Evolutionary conservation across 2,797 vertebrate genomes (phyloP).

Genomic region (Siniperca scherzeri): DNA sequence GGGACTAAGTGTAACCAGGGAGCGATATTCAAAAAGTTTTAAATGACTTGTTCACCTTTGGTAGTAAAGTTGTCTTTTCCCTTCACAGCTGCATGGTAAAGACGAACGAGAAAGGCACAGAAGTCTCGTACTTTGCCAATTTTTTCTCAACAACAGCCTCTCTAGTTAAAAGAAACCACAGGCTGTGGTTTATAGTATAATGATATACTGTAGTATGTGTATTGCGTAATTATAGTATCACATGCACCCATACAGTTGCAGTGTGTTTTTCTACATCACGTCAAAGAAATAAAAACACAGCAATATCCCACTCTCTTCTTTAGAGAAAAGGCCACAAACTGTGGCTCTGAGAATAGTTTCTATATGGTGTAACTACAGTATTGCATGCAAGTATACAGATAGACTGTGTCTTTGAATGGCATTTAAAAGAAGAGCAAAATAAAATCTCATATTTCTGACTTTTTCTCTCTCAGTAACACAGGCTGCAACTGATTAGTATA

Average conservation of each 20-base stretch:
- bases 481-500: slow-evolving; percentile 48
- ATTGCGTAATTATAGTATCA: slow-evolving; percentile 68
- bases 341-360: slow-evolving; percentile 41
- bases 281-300: slow-evolving; percentile 45
- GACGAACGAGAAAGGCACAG: not conserved
- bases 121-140: not conserved
- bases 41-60: not conserved
- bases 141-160: slow-evolving; percentile 34
- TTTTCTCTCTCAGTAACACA: slow-evolving; percentile 14
- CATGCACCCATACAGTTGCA: slow-evolving; percentile 47
- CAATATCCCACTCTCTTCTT: slow-evolving; percentile 9
- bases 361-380: slow-evolving; percentile 21
- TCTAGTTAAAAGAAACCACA: slow-evolving; percentile 51
- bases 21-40: not conserved
- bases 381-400: not conserved
- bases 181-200: slow-evolving; percentile 56
- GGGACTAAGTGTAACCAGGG: not conserved
- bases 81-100: slow-evolving; percentile 26
- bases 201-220: slow-evolving; percentile 56
- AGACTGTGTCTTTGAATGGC: slow-evolving; percentile 23
- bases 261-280: slow-evolving; percentile 53
- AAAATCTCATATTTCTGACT: slow-evolving; percentile 44
- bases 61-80: not conserved
- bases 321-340: slow-evolving; percentile 22
- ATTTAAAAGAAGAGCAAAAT: slow-evolving; percentile 22